These are phyloP conservation scores for Diplogasteroides magnus DNA, from an alignment of 1,140 invertebrate genomes.

Conservation along the genomic window DNA sequence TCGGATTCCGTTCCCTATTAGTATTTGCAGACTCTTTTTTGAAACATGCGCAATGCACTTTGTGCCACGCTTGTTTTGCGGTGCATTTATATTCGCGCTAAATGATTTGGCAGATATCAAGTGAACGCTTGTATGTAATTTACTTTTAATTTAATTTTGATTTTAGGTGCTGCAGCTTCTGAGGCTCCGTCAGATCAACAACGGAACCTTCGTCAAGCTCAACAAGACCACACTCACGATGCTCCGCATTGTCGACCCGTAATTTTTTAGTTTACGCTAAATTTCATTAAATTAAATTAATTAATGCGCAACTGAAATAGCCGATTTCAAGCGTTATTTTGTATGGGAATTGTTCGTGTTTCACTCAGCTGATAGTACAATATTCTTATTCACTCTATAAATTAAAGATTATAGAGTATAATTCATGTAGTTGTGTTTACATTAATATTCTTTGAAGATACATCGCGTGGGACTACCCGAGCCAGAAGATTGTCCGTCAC, in stretches of 20 bases:
- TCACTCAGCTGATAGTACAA: no score
- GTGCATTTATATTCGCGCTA: neutral
- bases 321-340: no score
- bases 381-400: no score
- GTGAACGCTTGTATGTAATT: no score
- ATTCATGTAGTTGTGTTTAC: neutral
- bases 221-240: constrained; percentile 62
- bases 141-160: no score
- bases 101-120: neutral
- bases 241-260: constrained; percentile 59
- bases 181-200: constrained; percentile 92
- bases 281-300: no score
- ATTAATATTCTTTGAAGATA: constrained; percentile 58
- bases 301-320: no score
- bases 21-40: constrained; percentile 59
- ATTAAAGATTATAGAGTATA: no score
- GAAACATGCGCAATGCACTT: neutral
- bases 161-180: constrained; percentile 72
- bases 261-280: no score
- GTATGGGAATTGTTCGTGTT: no score
- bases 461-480: constrained; percentile 75
- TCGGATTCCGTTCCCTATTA: constrained; percentile 62
- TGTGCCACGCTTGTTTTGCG: neutral
- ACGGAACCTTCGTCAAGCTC: constrained; percentile 88
- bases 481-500: constrained; percentile 88